phyloP scores from a whole-genome alignment of 2,113 vertebrate species.

The Rhinogobius similis region DNA sequence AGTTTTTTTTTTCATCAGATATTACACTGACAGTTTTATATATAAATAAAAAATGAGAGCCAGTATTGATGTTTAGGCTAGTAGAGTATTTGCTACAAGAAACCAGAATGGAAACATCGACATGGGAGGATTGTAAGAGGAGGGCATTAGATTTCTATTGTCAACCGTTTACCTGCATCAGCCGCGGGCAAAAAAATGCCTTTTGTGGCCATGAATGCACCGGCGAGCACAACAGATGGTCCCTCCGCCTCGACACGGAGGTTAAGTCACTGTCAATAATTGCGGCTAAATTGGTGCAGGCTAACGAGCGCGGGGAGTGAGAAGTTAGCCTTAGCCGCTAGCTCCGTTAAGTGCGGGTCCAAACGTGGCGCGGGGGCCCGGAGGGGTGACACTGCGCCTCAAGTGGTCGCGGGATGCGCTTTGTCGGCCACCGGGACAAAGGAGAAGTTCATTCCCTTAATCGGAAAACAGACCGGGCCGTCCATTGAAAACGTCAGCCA shows the following conservation, averaged over 20 bases:
- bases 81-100: not conserved
- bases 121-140: not conserved
- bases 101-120: conserved; percentile 8
- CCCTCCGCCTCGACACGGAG: conserved; percentile 34
- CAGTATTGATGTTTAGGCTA: not conserved
- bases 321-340: conserved; percentile 37
- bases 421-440: conserved; percentile 62
- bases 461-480: conserved; percentile 33
- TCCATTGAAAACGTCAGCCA: conserved; percentile 65
- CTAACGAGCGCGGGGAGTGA: not conserved
- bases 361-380: conserved; percentile 47
- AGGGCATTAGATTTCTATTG: conserved; percentile 14
- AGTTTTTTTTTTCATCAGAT: not conserved
- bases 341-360: conserved; percentile 42
- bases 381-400: conserved; percentile 35
- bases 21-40: not conserved
- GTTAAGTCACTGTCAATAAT: conserved; percentile 52
- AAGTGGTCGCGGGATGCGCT: conserved; percentile 57
- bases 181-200: conserved; percentile 44
- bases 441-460: conserved; percentile 60
- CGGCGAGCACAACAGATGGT: conserved; percentile 65
- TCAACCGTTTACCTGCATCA: conserved; percentile 44
- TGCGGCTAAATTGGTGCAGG: conserved; percentile 29
- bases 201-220: conserved; percentile 47
- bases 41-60: not conserved